These are phyloP conservation scores for Trissonchulus sp. DNA, from an alignment of 2,888 invertebrate species.

Conservation along the genomic window DNA sequence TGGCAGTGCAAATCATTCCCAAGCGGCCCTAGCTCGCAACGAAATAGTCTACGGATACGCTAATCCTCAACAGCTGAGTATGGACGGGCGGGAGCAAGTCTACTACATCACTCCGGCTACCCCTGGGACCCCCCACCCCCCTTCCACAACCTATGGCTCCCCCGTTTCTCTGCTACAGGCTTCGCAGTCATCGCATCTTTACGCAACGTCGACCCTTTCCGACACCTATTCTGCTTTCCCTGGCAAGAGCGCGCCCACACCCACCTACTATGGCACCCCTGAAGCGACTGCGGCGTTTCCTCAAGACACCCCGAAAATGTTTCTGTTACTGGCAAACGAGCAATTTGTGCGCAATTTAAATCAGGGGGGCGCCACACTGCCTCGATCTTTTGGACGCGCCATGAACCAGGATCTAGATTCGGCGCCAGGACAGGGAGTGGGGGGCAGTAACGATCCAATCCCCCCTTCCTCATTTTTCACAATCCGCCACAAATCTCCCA, in stretches of 20 bases:
- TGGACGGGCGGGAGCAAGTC: not conserved
- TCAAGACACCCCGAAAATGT: not conserved
- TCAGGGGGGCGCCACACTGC: not conserved
- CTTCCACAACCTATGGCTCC: not conserved
- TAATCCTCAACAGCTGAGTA: not conserved
- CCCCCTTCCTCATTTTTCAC: not conserved
- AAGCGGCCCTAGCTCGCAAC: not conserved
- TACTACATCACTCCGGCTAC: not conserved
- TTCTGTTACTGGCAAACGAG: slow-evolving; percentile 11
- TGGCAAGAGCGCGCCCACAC: not conserved
- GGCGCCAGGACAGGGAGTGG: no score
- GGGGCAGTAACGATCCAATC: not conserved
- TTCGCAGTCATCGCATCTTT: not conserved
- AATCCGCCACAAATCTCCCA: not conserved
- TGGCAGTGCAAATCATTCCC: not conserved
- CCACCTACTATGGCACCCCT: not conserved
- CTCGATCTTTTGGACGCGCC: not conserved
- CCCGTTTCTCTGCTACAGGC: no score
- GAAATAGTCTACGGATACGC: not conserved
- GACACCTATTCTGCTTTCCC: not conserved
- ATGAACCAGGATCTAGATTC: not conserved
- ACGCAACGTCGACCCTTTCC: not conserved
- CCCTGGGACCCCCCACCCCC: not conserved
- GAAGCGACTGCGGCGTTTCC: no score
- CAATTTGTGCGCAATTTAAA: slow-evolving; percentile 8